These are phyloP conservation scores for Acromyrmex charruanus DNA, from an alignment of 1,140 invertebrate species.

Conservation along the genomic window DNA sequence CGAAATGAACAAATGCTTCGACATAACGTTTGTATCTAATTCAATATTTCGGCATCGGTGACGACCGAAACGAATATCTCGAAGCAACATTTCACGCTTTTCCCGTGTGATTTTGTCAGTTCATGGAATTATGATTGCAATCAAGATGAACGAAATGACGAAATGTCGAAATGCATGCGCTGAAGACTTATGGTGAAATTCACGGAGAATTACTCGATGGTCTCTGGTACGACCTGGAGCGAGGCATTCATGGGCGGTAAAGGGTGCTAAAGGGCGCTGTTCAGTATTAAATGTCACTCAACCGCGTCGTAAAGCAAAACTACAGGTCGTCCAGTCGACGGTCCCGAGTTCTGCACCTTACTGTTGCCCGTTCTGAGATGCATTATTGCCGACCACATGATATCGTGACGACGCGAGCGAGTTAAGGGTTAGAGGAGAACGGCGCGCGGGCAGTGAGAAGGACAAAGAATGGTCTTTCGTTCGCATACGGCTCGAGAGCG, in stretches of 20 bases:
- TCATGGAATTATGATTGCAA: conserved; percentile 6
- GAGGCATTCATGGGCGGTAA: conserved; percentile 69
- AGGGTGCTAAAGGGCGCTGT: conserved; percentile 78
- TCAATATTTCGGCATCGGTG: neutral
- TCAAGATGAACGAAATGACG: conserved; percentile 1
- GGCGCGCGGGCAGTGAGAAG: neutral
- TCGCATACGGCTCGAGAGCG: conserved; percentile 48
- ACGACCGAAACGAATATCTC: neutral
- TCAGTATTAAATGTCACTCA: conserved; percentile 82
- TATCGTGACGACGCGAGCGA: conserved; percentile 74
- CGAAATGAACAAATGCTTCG: neutral
- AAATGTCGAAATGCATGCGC: conserved; percentile 21
- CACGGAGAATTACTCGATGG: conserved; percentile 63
- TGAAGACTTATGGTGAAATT: conserved; percentile 60
- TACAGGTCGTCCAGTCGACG: conserved; percentile 79
- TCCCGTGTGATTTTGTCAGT: neutral
- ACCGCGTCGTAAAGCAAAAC: conserved; percentile 82
- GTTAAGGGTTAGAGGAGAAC: conserved; percentile 36
- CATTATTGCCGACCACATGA: conserved; percentile 75
- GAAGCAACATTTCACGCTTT: neutral
- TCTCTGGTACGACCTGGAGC: conserved; percentile 1
- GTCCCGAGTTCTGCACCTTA: conserved; percentile 72
- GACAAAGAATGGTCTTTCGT: conserved; percentile 3
- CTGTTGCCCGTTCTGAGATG: conserved; percentile 68
- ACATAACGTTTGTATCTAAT: no score